phyloP scores from a whole-genome alignment of 1,140 invertebrate genomes.

The Mylabris phalerata region DNA sequence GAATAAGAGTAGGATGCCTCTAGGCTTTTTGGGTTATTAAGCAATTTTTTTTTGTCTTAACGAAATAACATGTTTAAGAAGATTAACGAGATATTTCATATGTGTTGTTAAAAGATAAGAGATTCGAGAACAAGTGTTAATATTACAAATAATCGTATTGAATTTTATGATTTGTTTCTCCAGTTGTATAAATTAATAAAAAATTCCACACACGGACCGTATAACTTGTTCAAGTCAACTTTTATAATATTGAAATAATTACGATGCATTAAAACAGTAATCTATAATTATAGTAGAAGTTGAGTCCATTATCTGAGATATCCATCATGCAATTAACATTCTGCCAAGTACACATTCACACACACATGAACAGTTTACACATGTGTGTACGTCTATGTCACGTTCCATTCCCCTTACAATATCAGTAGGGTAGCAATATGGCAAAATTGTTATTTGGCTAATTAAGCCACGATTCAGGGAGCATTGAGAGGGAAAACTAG shows the following conservation, averaged over 20 bases:
- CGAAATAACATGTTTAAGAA: neutral
- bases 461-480: neutral
- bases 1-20: slow-evolving; percentile 10
- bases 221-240: no score
- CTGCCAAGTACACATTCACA: slow-evolving; percentile 10
- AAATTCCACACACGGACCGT: no score
- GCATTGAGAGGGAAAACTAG: no score
- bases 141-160: no score
- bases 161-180: no score
- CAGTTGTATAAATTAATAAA: no score
- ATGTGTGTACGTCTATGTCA: neutral
- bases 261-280: slow-evolving; percentile 15
- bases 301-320: slow-evolving; percentile 14
- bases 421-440: slow-evolving; percentile 6
- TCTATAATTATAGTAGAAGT: slow-evolving; percentile 13
- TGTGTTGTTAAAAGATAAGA: no score
- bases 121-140: no score
- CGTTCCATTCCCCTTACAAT: neutral
- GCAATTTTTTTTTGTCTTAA: slow-evolving; percentile 15
- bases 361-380: neutral
- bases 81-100: slow-evolving; percentile 1
- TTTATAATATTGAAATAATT: slow-evolving; percentile 9
- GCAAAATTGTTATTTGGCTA: slow-evolving; percentile 8
- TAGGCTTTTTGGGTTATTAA: slow-evolving; percentile 15
- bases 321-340: slow-evolving; percentile 17